Percentiles rank a stretch among this genome's conserved stretches.
Evolutionary conservation across 2,888 invertebrate genomes (phyloP).

Genomic region (Amphipyra tragopoginis): DNA sequence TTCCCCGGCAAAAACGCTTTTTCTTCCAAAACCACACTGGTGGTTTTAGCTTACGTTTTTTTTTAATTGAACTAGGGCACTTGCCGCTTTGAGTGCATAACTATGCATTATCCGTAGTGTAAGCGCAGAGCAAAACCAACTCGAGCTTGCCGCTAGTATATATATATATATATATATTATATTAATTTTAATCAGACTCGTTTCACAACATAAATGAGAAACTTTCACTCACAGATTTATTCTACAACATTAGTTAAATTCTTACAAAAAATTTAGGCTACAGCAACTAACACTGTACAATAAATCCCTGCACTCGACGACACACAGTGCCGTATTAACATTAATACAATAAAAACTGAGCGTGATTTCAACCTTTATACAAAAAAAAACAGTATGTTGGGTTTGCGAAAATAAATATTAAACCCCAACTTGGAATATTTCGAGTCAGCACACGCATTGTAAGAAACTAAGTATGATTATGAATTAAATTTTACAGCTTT

Average conservation of each 20-base stretch:
- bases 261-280: constrained; percentile 73
- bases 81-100: no score
- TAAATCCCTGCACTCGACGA: constrained; percentile 65
- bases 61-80: no score
- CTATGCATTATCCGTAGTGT: no score
- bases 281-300: constrained; percentile 73
- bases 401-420: constrained; percentile 65
- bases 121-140: no score
- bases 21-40: no score
- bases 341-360: constrained; percentile 65
- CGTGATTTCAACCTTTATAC: constrained; percentile 58
- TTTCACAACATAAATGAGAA: constrained; percentile 87
- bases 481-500: constrained; percentile 54
- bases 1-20: no score
- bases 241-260: constrained; percentile 75
- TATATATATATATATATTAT: no score
- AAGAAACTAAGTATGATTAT: constrained; percentile 45
- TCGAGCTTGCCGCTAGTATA: no score
- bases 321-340: constrained; percentile 74
- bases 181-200: constrained; percentile 89
- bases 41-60: no score
- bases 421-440: constrained; percentile 76
- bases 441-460: constrained; percentile 67
- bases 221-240: constrained; percentile 73
- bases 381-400: constrained; percentile 52